phyloP scores from a whole-genome alignment of 2,113 vertebrate species.

The Chaetodon auriga region DNA sequence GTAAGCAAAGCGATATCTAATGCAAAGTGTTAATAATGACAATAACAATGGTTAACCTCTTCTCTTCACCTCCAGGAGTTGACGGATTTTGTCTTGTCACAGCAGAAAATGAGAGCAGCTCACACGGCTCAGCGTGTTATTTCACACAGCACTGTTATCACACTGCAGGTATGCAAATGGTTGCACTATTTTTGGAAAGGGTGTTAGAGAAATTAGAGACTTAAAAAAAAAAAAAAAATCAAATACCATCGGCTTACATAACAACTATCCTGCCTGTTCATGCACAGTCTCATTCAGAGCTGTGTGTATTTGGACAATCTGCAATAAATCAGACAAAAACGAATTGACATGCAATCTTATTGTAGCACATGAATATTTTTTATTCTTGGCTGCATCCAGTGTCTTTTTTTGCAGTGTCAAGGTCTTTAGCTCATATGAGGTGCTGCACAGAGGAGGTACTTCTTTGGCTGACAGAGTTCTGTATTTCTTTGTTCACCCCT shows the following conservation, averaged over 20 bases:
- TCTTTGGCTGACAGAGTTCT: slow-evolving; percentile 1
- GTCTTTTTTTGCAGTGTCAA: slow-evolving; percentile 1
- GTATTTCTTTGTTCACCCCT: slow-evolving; percentile 17
- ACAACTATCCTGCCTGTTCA: slow-evolving; percentile 22
- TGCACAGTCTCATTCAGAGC: background rate
- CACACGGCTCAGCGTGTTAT: slow-evolving; percentile 58
- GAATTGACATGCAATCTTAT: slow-evolving; percentile 4
- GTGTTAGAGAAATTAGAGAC: slow-evolving; percentile 64
- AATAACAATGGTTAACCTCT: slow-evolving; percentile 4
- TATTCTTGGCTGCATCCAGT: background rate
- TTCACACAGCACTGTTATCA: slow-evolving; percentile 64
- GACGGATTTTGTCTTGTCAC: slow-evolving; percentile 51
- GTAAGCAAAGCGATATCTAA: background rate
- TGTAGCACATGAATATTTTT: background rate
- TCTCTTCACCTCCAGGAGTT: background rate
- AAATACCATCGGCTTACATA: slow-evolving; percentile 44
- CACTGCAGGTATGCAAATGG: slow-evolving; percentile 72
- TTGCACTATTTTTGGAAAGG: slow-evolving; percentile 70
- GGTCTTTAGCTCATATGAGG: background rate
- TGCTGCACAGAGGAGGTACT: background rate
- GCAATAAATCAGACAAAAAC: background rate
- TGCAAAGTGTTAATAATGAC: slow-evolving; percentile 9
- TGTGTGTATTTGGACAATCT: slow-evolving; percentile 25
- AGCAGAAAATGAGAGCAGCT: slow-evolving; percentile 48
- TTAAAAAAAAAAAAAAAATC: slow-evolving; percentile 13